phyloP scores from a whole-genome alignment of 2,113 vertebrate genomes.

The Ictidomys tridecemlineatus region DNA sequence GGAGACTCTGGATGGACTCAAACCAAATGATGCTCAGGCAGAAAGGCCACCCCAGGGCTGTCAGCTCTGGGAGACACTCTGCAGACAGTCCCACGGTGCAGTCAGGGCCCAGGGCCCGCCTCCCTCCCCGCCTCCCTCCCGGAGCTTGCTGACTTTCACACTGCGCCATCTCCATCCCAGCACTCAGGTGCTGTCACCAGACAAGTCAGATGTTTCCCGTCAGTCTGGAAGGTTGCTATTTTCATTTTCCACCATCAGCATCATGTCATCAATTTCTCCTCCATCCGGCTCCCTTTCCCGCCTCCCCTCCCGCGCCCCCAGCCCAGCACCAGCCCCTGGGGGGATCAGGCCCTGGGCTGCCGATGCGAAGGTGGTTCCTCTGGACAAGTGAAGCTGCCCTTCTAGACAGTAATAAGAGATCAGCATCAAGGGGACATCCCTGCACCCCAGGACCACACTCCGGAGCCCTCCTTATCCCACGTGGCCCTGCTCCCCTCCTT shows the following conservation, averaged over 20 bases:
- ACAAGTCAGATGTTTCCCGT: neutral
- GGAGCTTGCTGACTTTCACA: slow-evolving; percentile 45
- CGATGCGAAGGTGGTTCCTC: slow-evolving; percentile 75
- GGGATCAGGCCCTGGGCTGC: slow-evolving; percentile 70
- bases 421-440: neutral
- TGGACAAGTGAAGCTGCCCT: slow-evolving; percentile 84
- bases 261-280: neutral
- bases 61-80: neutral
- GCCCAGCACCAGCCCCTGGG: fast-evolving
- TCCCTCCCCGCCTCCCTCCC: neutral
- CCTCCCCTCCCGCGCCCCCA: neutral
- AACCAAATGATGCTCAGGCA: neutral
- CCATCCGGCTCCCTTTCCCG: neutral
- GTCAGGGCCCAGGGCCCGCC: neutral
- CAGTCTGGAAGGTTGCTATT: slow-evolving; percentile 60
- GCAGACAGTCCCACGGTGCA: neutral
- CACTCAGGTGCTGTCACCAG: neutral
- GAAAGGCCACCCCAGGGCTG: neutral
- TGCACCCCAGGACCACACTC: neutral
- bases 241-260: slow-evolving; percentile 35
- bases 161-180: neutral
- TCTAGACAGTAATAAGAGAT: slow-evolving; percentile 81
- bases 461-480: fast-evolving
- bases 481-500: neutral
- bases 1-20: neutral